Conservation (phyloP, 2,797 vertebrate species). For the Graptemys geographica region DNA sequence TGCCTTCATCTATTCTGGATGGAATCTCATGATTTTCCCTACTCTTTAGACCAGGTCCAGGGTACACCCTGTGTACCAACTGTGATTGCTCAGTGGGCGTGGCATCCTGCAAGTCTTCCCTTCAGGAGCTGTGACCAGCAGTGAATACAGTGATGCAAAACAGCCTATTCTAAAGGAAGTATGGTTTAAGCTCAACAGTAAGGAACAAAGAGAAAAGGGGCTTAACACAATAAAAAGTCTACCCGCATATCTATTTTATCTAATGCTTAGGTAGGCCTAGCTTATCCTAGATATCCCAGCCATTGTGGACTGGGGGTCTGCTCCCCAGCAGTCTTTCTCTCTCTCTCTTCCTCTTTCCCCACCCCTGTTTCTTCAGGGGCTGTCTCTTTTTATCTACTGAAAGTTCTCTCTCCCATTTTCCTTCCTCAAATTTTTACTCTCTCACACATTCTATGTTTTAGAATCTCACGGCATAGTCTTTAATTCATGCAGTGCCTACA, state of each 20-base stretch:
- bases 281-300: too few species aligned
- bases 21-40: background rate
- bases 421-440: background rate
- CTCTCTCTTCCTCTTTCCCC: too few species aligned
- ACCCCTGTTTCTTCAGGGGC: too few species aligned
- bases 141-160: background rate
- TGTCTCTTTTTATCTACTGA: background rate
- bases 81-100: background rate
- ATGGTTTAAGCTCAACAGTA: background rate
- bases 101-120: background rate
- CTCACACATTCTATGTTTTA: background rate
- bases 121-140: background rate
- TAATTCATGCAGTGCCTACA: background rate
- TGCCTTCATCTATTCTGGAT: background rate
- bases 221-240: background rate
- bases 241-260: background rate
- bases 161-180: background rate
- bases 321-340: too few species aligned
- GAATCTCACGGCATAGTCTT: too few species aligned
- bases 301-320: background rate
- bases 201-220: background rate
- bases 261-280: background rate
- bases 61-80: background rate
- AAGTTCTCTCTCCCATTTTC: background rate
- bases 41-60: background rate